Conservation (phyloP, 2,113 vertebrate genomes). For the Mus pahari region DNA sequence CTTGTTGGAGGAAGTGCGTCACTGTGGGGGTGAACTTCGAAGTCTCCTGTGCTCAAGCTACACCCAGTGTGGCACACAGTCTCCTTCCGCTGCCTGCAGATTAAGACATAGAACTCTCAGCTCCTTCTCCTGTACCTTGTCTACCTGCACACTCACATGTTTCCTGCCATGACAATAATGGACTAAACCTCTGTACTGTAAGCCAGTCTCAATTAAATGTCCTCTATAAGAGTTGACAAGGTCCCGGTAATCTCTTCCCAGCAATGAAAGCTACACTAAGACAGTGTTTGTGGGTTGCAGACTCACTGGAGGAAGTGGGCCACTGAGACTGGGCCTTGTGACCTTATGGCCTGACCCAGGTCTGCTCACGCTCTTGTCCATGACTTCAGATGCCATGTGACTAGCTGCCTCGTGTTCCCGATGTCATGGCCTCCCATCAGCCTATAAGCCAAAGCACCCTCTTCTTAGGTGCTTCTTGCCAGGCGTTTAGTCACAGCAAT, state of each 20-base stretch:
- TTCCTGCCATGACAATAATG: too few relatives aligned
- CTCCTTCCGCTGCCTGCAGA: too few relatives aligned
- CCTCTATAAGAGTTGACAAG: not conserved
- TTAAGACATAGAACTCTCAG: too few relatives aligned
- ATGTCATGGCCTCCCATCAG: not conserved
- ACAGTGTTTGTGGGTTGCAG: not conserved
- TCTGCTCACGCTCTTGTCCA: not conserved
- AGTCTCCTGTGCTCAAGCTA: not conserved
- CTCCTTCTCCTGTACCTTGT: too few relatives aligned
- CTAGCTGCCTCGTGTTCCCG: not conserved
- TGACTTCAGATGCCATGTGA: not conserved
- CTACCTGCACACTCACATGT: too few relatives aligned
- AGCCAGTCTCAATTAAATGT: not conserved
- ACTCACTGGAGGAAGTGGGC: not conserved
- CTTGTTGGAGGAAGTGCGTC: not conserved
- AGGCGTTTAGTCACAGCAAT: not conserved
- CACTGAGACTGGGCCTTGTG: not conserved
- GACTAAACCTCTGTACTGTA: too few relatives aligned
- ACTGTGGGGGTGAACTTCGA: not conserved
- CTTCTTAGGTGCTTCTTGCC: too few relatives aligned
- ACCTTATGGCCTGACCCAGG: not conserved
- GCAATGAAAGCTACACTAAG: not conserved
- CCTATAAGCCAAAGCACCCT: not conserved
- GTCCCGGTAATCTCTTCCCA: not conserved
- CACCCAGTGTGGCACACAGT: too few relatives aligned